These are phyloP conservation scores for Tupaia tana DNA, from an alignment of 2,113 vertebrate genomes.

Conservation along the genomic window DNA sequence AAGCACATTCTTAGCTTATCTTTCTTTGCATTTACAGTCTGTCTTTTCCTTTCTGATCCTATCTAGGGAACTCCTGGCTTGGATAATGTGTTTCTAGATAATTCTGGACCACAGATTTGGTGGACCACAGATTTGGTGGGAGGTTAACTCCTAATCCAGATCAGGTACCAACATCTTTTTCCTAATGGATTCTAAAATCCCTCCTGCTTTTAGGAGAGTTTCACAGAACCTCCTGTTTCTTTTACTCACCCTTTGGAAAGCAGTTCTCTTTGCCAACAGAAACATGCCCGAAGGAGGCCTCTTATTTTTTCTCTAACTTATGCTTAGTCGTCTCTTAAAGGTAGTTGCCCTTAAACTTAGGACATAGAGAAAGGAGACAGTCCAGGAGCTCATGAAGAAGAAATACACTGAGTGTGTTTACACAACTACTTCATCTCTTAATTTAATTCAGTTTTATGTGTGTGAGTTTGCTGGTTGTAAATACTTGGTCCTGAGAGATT, in stretches of 20 bases:
- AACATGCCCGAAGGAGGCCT: conserved; percentile 10
- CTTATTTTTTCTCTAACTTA: background rate
- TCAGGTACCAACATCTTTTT: conserved; percentile 38
- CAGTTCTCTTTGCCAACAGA: conserved; percentile 36
- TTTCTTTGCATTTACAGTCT: conserved; percentile 67
- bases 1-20: conserved; percentile 82
- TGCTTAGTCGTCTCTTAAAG: background rate
- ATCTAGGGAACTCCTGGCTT: conserved; percentile 63
- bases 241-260: conserved; percentile 58
- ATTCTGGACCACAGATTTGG: conserved; percentile 47
- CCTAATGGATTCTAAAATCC: background rate
- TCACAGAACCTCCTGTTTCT: conserved; percentile 20
- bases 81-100: conserved; percentile 67
- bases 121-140: conserved; percentile 18
- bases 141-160: conserved; percentile 9
- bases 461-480: conserved; percentile 89
- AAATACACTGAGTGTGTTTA: conserved; percentile 90
- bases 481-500: conserved; percentile 89
- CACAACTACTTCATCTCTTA: conserved; percentile 85
- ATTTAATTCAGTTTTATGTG: conserved; percentile 87
- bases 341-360: conserved; percentile 36
- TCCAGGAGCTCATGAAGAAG: conserved; percentile 81
- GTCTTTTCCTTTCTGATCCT: conserved; percentile 69
- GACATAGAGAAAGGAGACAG: conserved; percentile 26
- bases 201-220: background rate